These are phyloP conservation scores for Typhlichthys eigenmanni DNA, from an alignment of 2,797 vertebrate species.

Conservation along the genomic window DNA sequence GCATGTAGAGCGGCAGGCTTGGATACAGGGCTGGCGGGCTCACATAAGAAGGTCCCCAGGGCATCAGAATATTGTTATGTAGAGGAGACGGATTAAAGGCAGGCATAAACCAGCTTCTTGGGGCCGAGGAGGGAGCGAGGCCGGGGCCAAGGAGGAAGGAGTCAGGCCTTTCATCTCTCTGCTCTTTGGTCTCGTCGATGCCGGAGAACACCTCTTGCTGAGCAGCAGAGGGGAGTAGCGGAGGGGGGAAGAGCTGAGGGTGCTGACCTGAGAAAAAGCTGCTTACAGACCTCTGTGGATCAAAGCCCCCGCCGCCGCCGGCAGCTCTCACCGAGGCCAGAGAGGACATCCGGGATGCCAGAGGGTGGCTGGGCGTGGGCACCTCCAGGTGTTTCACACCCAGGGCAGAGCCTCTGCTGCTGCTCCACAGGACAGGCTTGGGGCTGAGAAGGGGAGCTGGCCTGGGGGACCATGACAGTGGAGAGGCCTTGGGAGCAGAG, in stretches of 20 bases:
- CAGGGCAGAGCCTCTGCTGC: slow-evolving; percentile 1
- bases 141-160: slow-evolving; percentile 4
- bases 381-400: slow-evolving; percentile 18
- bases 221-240: slow-evolving; percentile 15
- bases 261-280: not conserved
- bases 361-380: not conserved
- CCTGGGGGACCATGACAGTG: not conserved
- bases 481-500: not conserved
- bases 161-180: not conserved
- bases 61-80: slow-evolving; percentile 44
- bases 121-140: not conserved
- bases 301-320: not conserved
- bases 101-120: slow-evolving; percentile 54
- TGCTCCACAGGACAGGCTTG: slow-evolving; percentile 33
- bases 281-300: not conserved
- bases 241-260: slow-evolving; percentile 8
- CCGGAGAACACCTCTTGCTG: slow-evolving; percentile 57
- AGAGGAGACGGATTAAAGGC: slow-evolving; percentile 30
- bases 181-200: slow-evolving; percentile 26
- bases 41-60: slow-evolving; percentile 53
- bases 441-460: slow-evolving; percentile 12
- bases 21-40: slow-evolving; percentile 40
- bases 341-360: slow-evolving; percentile 3
- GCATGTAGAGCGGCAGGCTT: slow-evolving; percentile 45
- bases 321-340: slow-evolving; percentile 3